Conservation (phyloP, 1,140 invertebrate species). For the Argopecten irradians region DNA sequence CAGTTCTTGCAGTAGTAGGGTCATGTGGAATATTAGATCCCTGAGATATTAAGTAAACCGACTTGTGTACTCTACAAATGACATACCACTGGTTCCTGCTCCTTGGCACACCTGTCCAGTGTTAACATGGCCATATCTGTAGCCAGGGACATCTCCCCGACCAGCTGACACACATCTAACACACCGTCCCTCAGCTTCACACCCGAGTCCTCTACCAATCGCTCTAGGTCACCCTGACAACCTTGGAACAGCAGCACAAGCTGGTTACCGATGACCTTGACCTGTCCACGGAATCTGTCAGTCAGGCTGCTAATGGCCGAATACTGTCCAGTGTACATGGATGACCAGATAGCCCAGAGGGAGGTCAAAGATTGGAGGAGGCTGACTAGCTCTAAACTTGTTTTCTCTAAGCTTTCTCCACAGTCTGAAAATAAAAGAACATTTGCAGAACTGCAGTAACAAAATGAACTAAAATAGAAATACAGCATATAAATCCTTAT, state of each 20-base stretch:
- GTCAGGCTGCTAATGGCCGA: slow-evolving; percentile 62
- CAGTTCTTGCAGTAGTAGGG: not conserved
- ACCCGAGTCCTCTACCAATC: slow-evolving; percentile 64
- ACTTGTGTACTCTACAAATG: not conserved
- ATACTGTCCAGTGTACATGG: slow-evolving; percentile 59
- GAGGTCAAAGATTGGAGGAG: slow-evolving; percentile 61
- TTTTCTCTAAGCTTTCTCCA: slow-evolving; percentile 28
- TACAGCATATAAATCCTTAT: too few relatives aligned
- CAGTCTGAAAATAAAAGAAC: not conserved
- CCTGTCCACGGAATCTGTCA: slow-evolving; percentile 55
- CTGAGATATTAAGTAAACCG: not conserved
- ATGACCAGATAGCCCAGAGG: slow-evolving; percentile 61
- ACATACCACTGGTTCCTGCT: not conserved
- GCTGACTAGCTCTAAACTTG: slow-evolving; percentile 59
- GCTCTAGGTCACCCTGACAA: slow-evolving; percentile 69
- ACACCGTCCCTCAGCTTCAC: slow-evolving; percentile 59
- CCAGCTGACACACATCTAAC: slow-evolving; percentile 60
- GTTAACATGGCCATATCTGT: slow-evolving; percentile 62
- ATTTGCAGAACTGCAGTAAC: too few relatives aligned
- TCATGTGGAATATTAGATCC: slow-evolving; percentile 26
- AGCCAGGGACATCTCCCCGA: slow-evolving; percentile 70
- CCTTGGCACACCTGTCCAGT: slow-evolving; percentile 50
- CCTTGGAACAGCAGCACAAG: slow-evolving; percentile 70
- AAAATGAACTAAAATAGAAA: too few relatives aligned
- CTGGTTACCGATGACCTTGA: slow-evolving; percentile 63